These are phyloP conservation scores for Colinus virginianus DNA, from an alignment of 2,113 vertebrate genomes.

Conservation along the genomic window DNA sequence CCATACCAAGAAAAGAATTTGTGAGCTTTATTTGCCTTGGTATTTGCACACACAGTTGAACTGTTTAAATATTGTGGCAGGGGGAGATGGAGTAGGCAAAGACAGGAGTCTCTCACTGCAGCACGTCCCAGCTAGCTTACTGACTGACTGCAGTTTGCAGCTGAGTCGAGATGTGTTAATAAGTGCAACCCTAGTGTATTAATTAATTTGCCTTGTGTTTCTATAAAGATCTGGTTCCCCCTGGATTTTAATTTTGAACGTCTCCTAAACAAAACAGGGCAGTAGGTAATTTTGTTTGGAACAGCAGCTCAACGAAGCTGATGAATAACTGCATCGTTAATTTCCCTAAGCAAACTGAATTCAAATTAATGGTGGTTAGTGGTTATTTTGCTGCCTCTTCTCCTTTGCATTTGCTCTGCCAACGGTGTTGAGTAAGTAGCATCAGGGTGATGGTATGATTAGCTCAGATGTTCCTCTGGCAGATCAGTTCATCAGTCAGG, in stretches of 20 bases:
- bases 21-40: slow-evolving; percentile 8
- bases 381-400: not conserved
- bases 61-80: not conserved
- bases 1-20: not conserved
- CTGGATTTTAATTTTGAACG: slow-evolving; percentile 26
- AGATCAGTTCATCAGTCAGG: not conserved
- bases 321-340: slow-evolving; percentile 27
- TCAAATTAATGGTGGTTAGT: slow-evolving; percentile 20
- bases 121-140: not conserved
- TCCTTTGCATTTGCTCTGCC: not conserved
- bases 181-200: slow-evolving; percentile 12
- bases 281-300: slow-evolving; percentile 26
- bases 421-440: slow-evolving; percentile 27
- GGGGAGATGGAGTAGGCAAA: not conserved
- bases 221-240: not conserved
- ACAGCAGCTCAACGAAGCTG: slow-evolving; percentile 1
- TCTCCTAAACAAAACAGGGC: not conserved
- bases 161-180: slow-evolving; percentile 20
- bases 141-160: slow-evolving; percentile 15
- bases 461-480: not conserved
- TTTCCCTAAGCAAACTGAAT: slow-evolving; percentile 13
- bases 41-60: not conserved
- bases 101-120: not conserved
- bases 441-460: slow-evolving; percentile 25
- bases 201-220: slow-evolving; percentile 38